Evolutionary conservation across 2,888 invertebrate genomes (phyloP).

Genomic region (Hypolimnas misippus): DNA sequence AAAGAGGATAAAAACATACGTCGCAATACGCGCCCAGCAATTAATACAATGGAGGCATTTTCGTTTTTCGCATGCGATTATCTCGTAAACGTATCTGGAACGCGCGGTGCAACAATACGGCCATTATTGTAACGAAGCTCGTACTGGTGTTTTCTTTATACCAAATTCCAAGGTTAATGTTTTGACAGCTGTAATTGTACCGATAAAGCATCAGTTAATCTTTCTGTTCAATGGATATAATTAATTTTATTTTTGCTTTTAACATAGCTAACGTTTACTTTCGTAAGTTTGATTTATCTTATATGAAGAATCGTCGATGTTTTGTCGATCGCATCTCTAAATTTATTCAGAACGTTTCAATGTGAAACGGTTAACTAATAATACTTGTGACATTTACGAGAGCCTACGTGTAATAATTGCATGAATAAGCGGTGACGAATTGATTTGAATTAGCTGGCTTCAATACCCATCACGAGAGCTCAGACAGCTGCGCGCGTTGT

Average conservation of each 20-base stretch:
- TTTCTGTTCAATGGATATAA: slow-evolving; percentile 55
- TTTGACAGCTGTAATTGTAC: slow-evolving; percentile 74
- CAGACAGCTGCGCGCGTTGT: slow-evolving; percentile 44
- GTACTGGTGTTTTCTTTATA: slow-evolving; percentile 68
- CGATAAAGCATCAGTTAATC: slow-evolving; percentile 56
- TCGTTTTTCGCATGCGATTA: slow-evolving; percentile 69
- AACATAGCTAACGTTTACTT: slow-evolving; percentile 38
- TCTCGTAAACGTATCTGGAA: slow-evolving; percentile 64
- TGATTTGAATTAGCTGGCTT: slow-evolving; percentile 36
- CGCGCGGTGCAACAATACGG: slow-evolving; percentile 68
- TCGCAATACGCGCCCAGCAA: slow-evolving; percentile 21
- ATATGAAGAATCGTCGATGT: not conserved
- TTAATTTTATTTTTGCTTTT: slow-evolving; percentile 51
- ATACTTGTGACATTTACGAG: slow-evolving; percentile 31
- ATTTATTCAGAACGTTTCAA: slow-evolving; percentile 22
- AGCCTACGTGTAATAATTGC: slow-evolving; percentile 28
- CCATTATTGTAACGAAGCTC: slow-evolving; percentile 66
- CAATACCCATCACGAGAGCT: slow-evolving; percentile 29
- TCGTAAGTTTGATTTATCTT: slow-evolving; percentile 18
- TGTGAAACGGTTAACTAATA: slow-evolving; percentile 25
- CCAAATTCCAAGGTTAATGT: slow-evolving; percentile 72
- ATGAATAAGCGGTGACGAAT: slow-evolving; percentile 33
- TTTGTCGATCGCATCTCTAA: slow-evolving; percentile 20
- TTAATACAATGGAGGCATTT: slow-evolving; percentile 69
- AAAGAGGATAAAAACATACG: slow-evolving; percentile 26